Conservation (phyloP, 1,140 invertebrate genomes). For the Caenorhabditis latens region DNA sequence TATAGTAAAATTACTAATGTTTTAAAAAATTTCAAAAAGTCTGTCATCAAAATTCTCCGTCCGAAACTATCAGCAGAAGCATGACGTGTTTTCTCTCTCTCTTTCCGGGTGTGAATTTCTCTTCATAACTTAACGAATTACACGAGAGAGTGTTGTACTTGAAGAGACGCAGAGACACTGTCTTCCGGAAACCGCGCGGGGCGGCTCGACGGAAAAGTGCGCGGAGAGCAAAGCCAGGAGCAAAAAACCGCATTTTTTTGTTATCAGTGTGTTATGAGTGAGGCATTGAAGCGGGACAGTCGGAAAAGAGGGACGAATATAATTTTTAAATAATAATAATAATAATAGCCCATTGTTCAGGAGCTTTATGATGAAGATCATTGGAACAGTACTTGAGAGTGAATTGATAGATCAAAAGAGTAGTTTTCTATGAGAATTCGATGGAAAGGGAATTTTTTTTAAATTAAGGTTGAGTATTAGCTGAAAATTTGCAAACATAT, state of each 20-base stretch:
- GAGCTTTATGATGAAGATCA: neutral
- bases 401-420: neutral
- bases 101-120: constrained; percentile 49
- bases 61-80: neutral
- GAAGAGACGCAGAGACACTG: neutral
- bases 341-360: neutral
- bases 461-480: too few relatives aligned
- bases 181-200: constrained; percentile 23
- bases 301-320: neutral
- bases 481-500: too few relatives aligned
- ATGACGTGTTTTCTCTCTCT: constrained; percentile 1
- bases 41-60: neutral
- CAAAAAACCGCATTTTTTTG: constrained; percentile 40
- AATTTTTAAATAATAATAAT: too few relatives aligned
- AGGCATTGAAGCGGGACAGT: neutral
- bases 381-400: neutral
- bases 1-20: too few relatives aligned
- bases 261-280: neutral
- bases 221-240: constrained; percentile 24
- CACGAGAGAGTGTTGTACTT: neutral
- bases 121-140: constrained; percentile 7
- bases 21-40: too few relatives aligned
- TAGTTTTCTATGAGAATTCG: neutral
- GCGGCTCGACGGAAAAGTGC: neutral
- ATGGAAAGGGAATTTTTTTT: too few relatives aligned